Evolutionary conservation across 2,113 vertebrate species (phyloP), one percentile per base, ranked within the genome.

Genomic region (Psammodynastes pulverulentus): DNA sequence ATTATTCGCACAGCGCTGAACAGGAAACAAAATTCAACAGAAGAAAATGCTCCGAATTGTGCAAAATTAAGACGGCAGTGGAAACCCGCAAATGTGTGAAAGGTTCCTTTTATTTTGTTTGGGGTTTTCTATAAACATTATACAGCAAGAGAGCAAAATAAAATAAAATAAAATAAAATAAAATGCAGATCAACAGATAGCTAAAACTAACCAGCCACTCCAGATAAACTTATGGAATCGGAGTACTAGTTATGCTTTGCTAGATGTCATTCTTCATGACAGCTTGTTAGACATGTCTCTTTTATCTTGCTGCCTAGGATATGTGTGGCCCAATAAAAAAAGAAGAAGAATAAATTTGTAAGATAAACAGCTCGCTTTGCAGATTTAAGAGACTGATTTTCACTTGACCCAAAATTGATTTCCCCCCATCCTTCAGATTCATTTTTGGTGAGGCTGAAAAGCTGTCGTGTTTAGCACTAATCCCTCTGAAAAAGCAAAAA

Each of bases 311-410:
- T 95, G 96, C 97, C 97, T 95, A 92, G 96, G 96, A 93, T 96
- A 97, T 97, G 97, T 98, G 97, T 97, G 97, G 97, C 97, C 97
- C 97, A 96, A 97, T 97, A 97, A 98, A 97, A 97, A 97, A 96
- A 97, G 97, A 97, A 96, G 96, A 97, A 96, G 97, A 97, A 98
- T 97, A 97, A 96, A 97, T 97, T 97, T 97, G 95, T 97, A 98
- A 98, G 97, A 98, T 97, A 97, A 98, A 98, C 97, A 97, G 97
- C 96, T 97, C 96, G 90, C 96, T 97, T 97, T 97, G 96, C 97
- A 97, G 97, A 97, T 97, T 98, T 97, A 97, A 97, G 97, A 97
- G 97, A 95, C 97, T 97, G 97, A 97, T 98, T 98, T 98, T 97
- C 97, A 95, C 97, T 97, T 97, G 96, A 97, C 95, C 94, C 95